Evolutionary conservation across 92 coral and sea anemone genomes (phyloP), one percentile per base, ranked within the genome.

Genomic region (Porites cylindrica): DNA sequence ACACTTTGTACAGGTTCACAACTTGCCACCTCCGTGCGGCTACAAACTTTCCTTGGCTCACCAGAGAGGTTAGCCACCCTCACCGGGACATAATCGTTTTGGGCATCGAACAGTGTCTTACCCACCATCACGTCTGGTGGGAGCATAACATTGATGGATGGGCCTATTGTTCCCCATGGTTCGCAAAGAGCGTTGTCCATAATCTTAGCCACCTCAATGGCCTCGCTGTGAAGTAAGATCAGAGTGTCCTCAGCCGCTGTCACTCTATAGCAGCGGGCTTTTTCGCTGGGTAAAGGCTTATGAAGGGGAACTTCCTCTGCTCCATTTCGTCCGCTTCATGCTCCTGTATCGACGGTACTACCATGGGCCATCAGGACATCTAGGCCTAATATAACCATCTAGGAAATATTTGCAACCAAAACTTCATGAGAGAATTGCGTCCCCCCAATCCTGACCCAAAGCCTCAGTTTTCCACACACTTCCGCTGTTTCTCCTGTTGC

Each of bases 311-410:
- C 77, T 14, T 77, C 84, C 43, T 83, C 85, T 18, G 65, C 23
- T 43, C 65, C 66, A 65, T 86, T 63, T 19, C 65, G 77, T 18
- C 88, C 74, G 70, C 70, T 70, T 24, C 73, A 56, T 63, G 65
- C 75, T 63, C 75, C 74, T 59, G 82, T 62, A 74, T 93, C 86
- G 14, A 93, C 82, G 20, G 88, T 75, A 75, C 93, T 90, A 52
- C 86, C 82, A 54, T 93, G 85, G 10, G 75, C 88, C 86, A 70
- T 86, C 52, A 90, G 86, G 67, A 93, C 78, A 43, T 93, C 90
- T 8, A 86, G 87, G 10, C 94, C 92, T 26, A 88, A 80, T 68
- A 79, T 79, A n/a, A 89, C 84, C 70, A 84, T 79, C 6, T 85
- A 76, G 38, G 86, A 26, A 56, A 88, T 88, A 18, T 77, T 53